phyloP scores from a whole-genome alignment of 2,797 vertebrate species.

The Rhynchonycteris naso region DNA sequence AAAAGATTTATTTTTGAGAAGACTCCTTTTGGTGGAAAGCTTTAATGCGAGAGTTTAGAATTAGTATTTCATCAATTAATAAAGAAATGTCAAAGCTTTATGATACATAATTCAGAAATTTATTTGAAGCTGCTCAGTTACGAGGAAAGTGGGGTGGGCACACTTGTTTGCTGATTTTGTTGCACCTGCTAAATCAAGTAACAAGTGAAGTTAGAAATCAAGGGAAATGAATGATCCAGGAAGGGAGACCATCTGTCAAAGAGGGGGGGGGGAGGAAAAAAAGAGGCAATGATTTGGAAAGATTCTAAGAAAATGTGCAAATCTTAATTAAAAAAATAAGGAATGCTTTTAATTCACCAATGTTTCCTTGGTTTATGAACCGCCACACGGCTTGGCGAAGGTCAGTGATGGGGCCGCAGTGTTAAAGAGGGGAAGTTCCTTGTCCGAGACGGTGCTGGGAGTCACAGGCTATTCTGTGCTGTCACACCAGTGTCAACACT shows the following conservation, averaged over 20 bases:
- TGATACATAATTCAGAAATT: constrained; percentile 70
- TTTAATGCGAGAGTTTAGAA: constrained; percentile 53
- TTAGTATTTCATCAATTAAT: constrained; percentile 63
- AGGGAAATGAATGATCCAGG: constrained; percentile 62
- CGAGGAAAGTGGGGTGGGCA: constrained; percentile 58
- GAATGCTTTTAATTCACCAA: constrained; percentile 82
- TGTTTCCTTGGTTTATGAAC: constrained; percentile 76
- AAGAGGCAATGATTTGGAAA: constrained; percentile 68
- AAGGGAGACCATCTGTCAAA: constrained; percentile 68
- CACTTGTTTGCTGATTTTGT: constrained; percentile 64
- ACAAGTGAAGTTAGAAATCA: constrained; percentile 57
- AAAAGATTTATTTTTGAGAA: constrained; percentile 70
- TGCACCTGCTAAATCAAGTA: constrained; percentile 73
- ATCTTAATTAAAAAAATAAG: constrained; percentile 81
- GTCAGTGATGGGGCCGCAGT: constrained; percentile 41
- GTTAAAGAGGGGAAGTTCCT: constrained; percentile 55
- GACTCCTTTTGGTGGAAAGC: constrained; percentile 56
- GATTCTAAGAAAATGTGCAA: constrained; percentile 79
- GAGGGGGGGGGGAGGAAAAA: not conserved
- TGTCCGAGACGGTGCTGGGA: constrained; percentile 40
- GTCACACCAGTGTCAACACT: constrained; percentile 32
- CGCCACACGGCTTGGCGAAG: constrained; percentile 70
- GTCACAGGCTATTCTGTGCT: constrained; percentile 18
- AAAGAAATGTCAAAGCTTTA: constrained; percentile 70
- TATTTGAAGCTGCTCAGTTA: constrained; percentile 73